A percentile compares a stretch with the other conserved stretches of the same genome.
Evolutionary conservation across 2,797 vertebrate species (phyloP).

Genomic region (Sebastes hopkinsi): DNA sequence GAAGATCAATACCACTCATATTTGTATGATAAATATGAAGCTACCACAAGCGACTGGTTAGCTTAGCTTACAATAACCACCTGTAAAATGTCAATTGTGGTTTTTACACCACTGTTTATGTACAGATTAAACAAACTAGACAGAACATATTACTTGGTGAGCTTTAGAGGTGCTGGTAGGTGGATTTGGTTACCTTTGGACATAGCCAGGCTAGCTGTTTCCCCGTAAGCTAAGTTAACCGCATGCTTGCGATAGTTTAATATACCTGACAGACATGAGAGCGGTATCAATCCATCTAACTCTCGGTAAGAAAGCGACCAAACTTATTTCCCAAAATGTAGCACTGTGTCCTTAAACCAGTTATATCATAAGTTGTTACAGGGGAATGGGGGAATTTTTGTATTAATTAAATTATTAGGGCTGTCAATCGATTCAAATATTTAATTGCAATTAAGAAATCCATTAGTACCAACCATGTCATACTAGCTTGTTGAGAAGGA

Average conservation of each 20-base stretch:
- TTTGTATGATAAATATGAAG: not conserved
- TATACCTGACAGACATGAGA: not conserved
- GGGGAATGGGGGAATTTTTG: not conserved
- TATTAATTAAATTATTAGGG: not conserved
- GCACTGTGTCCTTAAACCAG: not conserved
- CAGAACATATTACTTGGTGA: too few species aligned
- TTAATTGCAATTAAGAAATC: not conserved
- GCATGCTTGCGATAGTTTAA: too few species aligned
- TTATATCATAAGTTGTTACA: not conserved
- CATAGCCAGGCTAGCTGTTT: too few species aligned
- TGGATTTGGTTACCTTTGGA: too few species aligned
- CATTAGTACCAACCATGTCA: too few species aligned
- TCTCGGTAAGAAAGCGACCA: not conserved
- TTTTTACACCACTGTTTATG: not conserved
- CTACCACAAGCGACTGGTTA: not conserved
- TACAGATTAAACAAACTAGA: not conserved
- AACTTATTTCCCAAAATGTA: not conserved
- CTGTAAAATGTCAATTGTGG: not conserved
- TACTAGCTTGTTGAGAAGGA: too few species aligned
- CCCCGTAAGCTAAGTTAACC: too few species aligned
- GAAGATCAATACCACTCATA: not conserved
- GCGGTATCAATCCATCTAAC: not conserved
- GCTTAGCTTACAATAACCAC: not conserved
- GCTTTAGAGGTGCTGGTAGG: not conserved
- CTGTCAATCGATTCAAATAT: not conserved